Evolutionary conservation across 2,888 invertebrate genomes (phyloP), one percentile per base, ranked within the genome.

Genomic region (Phengaris arion): DNA sequence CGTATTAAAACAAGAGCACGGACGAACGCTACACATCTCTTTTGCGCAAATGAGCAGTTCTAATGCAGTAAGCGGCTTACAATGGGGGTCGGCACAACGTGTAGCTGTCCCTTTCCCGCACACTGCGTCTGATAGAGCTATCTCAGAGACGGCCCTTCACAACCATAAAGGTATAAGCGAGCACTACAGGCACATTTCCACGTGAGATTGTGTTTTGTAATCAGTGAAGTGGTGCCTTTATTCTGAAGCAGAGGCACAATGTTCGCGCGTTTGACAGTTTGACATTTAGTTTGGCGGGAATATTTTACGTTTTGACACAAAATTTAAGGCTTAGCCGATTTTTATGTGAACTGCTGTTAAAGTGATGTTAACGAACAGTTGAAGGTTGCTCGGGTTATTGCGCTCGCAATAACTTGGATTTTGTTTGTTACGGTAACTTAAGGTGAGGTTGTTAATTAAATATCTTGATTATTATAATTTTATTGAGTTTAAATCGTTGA

Each of bases 261-360:
- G 91, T 86, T 84, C 87, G 87, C 88, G 89, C 86, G 87, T 88
- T 89, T 89, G 89, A 89, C 89, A 88, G 86, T 91, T 91, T 92
- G 92, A 93, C 92, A 90, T 92, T 87, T 87, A 83, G 85, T 90
- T 92, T 90, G 93, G 93, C 92, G 93, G 88, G 93, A 92, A 91
- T 80, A 76, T 74, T 87, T 83, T 82, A 85, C 86, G 83, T 85
- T 82, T 82, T 79, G 79, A 77, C 81, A 83, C 84, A 83, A 79
- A 81, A 77, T 77, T 79, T 79, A 76, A 76, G 78, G 80, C 83
- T 83, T 83, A 81, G 83, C 85, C 83, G 81, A 77, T 78, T 82
- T 79, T 77, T 77, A 78, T 83, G 90, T 88, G 86, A 83, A 87
- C 84, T 79, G 75, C 83, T 81, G 81, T 84, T 82, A 84, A 75